phyloP scores from a whole-genome alignment of 2,888 invertebrate genomes.

The Elegia similella region DNA sequence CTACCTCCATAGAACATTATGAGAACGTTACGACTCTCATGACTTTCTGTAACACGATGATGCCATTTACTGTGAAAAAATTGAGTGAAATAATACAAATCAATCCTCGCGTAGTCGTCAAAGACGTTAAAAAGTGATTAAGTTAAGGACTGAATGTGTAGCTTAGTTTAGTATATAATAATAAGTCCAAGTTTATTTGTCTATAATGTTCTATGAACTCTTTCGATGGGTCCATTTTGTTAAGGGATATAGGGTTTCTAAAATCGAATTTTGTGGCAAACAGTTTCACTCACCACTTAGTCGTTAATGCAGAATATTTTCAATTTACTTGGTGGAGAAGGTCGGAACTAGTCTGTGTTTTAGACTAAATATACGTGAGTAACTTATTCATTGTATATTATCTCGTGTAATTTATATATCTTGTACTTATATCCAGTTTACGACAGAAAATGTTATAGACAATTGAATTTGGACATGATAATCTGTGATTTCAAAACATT shows the following conservation, averaged over 20 bases:
- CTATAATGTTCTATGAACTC: background rate
- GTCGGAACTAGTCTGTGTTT: too few species aligned
- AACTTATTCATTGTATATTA: too few species aligned
- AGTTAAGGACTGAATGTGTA: conserved; percentile 20
- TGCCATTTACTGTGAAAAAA: conserved; percentile 68
- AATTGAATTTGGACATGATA: conserved; percentile 5
- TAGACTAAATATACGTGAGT: too few species aligned
- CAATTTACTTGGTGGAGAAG: too few species aligned
- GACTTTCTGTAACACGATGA: conserved; percentile 73
- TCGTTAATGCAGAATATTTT: too few species aligned
- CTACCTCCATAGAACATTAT: conserved; percentile 55
- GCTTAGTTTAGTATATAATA: conserved; percentile 7
- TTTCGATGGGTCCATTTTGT: background rate
- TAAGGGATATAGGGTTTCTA: too few species aligned
- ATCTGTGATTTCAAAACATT: conserved; percentile 27
- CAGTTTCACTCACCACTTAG: too few species aligned
- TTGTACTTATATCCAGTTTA: background rate
- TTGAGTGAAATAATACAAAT: conserved; percentile 77
- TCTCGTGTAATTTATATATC: too few species aligned
- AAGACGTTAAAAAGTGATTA: conserved; percentile 43
- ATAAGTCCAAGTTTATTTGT: conserved; percentile 15
- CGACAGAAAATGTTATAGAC: background rate
- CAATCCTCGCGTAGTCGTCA: conserved; percentile 67
- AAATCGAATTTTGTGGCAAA: too few species aligned
- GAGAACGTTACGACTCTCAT: conserved; percentile 73